Percentiles rank a stretch among this genome's conserved stretches.
Conservation (phyloP, 2,888 invertebrate genomes). For the Tenodera sinensis region DNA sequence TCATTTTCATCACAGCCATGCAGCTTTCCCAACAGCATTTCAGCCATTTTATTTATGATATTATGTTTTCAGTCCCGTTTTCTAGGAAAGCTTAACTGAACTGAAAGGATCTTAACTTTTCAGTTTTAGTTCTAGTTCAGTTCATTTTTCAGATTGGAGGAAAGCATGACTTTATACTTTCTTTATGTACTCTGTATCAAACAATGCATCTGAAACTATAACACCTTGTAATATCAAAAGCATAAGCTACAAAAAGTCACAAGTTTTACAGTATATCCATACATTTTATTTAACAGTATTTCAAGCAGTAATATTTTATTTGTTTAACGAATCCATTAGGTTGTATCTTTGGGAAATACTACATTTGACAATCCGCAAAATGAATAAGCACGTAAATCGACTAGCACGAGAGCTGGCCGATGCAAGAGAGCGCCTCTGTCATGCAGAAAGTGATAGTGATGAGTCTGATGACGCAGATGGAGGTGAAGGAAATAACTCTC, state of each 20-base stretch:
- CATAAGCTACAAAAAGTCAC: background rate
- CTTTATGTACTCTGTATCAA: no score
- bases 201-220: no score
- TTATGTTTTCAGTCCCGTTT: no score
- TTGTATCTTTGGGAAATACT: constrained; percentile 95
- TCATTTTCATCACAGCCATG: no score
- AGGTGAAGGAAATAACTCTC: constrained; percentile 36
- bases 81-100: no score
- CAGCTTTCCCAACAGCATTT: no score
- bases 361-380: constrained; percentile 92
- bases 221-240: background rate
- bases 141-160: no score
- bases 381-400: constrained; percentile 85
- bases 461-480: constrained; percentile 61
- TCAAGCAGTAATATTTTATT: background rate
- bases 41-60: no score
- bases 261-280: background rate
- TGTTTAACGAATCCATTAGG: constrained; percentile 47
- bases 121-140: no score
- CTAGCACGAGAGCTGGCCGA: constrained; percentile 70
- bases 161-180: no score
- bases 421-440: constrained; percentile 80
- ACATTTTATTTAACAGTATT: background rate
- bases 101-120: no score
- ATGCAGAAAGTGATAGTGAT: constrained; percentile 76